Evolutionary conservation across 2,888 invertebrate genomes (phyloP).

Genomic region (Eueremaeus valkanovi): DNA sequence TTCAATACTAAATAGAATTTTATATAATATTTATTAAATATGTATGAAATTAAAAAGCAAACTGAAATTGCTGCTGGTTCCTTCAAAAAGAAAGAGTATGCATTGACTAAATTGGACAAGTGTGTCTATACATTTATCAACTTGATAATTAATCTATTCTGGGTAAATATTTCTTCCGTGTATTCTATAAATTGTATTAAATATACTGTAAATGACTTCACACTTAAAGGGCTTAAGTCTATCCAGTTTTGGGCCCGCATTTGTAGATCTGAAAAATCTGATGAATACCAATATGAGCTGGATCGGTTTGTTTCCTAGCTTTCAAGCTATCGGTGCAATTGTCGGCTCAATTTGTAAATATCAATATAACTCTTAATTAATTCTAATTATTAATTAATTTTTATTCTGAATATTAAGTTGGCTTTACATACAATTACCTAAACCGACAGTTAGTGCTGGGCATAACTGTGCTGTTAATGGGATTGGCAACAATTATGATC

Average conservation of each 20-base stretch:
- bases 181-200: too few species aligned
- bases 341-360: background rate
- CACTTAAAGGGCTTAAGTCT: background rate
- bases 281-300: background rate
- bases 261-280: background rate
- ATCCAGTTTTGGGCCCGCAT: background rate
- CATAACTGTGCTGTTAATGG: background rate
- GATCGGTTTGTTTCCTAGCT: background rate
- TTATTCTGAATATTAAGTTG: background rate
- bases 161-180: background rate
- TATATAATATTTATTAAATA: too few species aligned
- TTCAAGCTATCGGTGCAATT: background rate
- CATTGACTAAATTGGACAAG: background rate
- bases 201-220: too few species aligned
- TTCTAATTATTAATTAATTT: background rate
- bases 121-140: background rate
- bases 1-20: too few species aligned
- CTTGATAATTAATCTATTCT: background rate
- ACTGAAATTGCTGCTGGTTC: too few species aligned
- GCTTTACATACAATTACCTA: slow-evolving; percentile 13
- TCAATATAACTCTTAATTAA: background rate
- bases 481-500: background rate
- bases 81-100: background rate
- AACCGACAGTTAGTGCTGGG: slow-evolving; percentile 29
- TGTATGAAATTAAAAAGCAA: too few species aligned